Percentiles rank a stretch among this genome's conserved stretches.
Evolutionary conservation across 2,113 vertebrate species (phyloP).

Genomic region (Gymnobelideus leadbeateri): DNA sequence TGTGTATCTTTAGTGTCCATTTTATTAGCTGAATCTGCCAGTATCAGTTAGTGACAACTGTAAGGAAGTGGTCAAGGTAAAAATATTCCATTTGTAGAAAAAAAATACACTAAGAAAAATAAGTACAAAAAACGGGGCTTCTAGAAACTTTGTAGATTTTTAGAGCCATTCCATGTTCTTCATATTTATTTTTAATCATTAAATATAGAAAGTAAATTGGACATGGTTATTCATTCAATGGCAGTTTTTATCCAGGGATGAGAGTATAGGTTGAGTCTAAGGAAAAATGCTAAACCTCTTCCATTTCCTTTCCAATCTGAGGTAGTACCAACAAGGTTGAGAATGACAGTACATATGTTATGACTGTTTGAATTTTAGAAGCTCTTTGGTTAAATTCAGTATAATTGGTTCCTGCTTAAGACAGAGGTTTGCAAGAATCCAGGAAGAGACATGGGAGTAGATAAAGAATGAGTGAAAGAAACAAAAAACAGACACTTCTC

Average conservation of each 20-base stretch:
- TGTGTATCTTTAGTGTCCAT: not conserved
- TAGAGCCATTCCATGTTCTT: not conserved
- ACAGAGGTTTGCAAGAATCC: constrained; percentile 75
- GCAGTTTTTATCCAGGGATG: not conserved
- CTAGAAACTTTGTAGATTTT: not conserved
- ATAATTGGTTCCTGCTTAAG: constrained; percentile 82
- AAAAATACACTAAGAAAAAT: not conserved
- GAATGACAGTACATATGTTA: constrained; percentile 78
- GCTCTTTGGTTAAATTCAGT: constrained; percentile 78
- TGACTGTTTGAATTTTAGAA: constrained; percentile 80
- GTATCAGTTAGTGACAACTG: not conserved
- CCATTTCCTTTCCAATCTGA: constrained; percentile 71
- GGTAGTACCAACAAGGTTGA: constrained; percentile 59
- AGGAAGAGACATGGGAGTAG: constrained; percentile 79
- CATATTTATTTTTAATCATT: not conserved
- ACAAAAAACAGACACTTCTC: constrained; percentile 83
- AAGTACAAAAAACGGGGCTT: not conserved
- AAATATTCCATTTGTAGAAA: not conserved
- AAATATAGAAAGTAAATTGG: not conserved
- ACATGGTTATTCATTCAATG: constrained; percentile 1
- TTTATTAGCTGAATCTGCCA: constrained; percentile 24
- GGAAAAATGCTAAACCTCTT: constrained; percentile 63
- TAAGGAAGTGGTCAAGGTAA: constrained; percentile 8
- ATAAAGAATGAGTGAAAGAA: constrained; percentile 83
- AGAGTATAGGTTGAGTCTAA: constrained; percentile 48